These are phyloP conservation scores for Octodonta nipae DNA, from an alignment of 2,888 invertebrate genomes.

Conservation along the genomic window DNA sequence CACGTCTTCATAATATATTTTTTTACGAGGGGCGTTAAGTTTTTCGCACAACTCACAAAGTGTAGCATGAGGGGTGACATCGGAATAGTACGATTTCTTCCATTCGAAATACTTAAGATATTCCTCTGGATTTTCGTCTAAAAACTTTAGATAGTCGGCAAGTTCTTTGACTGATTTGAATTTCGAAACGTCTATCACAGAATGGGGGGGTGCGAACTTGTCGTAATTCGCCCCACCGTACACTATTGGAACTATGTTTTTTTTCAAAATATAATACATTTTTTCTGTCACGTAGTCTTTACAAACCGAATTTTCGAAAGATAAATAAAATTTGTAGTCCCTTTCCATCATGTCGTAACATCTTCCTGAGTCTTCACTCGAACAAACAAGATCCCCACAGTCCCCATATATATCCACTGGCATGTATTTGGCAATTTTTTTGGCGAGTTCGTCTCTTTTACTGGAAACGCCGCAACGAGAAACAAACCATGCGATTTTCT, in stretches of 20 bases:
- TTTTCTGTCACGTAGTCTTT: slow-evolving; percentile 51
- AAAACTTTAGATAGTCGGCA: slow-evolving; percentile 37
- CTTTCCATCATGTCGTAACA: slow-evolving; percentile 42
- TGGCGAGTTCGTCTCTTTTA: slow-evolving; percentile 33
- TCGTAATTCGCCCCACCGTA: slow-evolving; percentile 50
- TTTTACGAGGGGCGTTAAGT: slow-evolving; percentile 17
- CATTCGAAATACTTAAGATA: too few relatives aligned
- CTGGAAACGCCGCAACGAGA: slow-evolving; percentile 40
- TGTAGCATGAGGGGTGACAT: slow-evolving; percentile 9
- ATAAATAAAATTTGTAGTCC: slow-evolving; percentile 60
- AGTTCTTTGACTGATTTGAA: slow-evolving; percentile 38
- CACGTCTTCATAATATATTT: slow-evolving; percentile 18
- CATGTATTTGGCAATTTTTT: slow-evolving; percentile 42
- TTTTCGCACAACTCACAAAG: slow-evolving; percentile 23
- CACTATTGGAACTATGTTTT: too few relatives aligned
- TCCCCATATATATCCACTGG: slow-evolving; percentile 49
- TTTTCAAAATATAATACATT: slow-evolving; percentile 43
- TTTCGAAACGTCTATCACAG: slow-evolving; percentile 44
- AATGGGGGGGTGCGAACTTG: slow-evolving; percentile 39
- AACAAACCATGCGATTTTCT: slow-evolving; percentile 44
- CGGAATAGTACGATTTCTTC: slow-evolving; percentile 18
- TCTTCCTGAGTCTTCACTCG: slow-evolving; percentile 21
- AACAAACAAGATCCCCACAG: slow-evolving; percentile 40
- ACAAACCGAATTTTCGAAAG: slow-evolving; percentile 59
- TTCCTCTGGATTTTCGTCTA: slow-evolving; percentile 38